A percentile compares a stretch with the other conserved stretches of the same genome.
Conservation (phyloP, 2,113 vertebrate genomes). For the Lota lota region DNA sequence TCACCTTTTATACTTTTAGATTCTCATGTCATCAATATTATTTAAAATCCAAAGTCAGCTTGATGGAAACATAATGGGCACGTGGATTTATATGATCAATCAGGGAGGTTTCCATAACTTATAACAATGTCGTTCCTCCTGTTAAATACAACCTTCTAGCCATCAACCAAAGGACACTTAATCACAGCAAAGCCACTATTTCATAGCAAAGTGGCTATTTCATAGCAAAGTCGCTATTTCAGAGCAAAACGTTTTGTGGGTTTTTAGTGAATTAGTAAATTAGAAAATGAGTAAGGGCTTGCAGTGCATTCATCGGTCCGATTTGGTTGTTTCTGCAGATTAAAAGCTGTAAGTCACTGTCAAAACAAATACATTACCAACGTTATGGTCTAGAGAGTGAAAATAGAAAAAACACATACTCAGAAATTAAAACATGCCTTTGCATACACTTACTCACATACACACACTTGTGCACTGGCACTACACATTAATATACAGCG, state of each 20-base stretch:
- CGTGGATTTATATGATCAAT: not conserved
- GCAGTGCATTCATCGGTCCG: slow-evolving; percentile 2
- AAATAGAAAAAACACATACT: not conserved
- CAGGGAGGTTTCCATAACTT: not conserved
- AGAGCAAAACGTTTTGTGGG: slow-evolving; percentile 10
- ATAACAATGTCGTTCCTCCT: not conserved
- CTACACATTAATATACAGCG: no score
- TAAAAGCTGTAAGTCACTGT: slow-evolving; percentile 7
- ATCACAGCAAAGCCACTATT: not conserved
- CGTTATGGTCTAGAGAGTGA: not conserved
- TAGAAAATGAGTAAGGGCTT: slow-evolving; percentile 5
- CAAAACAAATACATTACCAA: slow-evolving; percentile 10
- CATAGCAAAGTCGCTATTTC: not conserved
- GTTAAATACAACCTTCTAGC: no score
- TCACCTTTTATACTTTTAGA: no score
- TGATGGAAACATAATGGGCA: not conserved
- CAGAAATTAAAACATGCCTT: not conserved
- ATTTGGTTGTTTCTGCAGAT: slow-evolving; percentile 4
- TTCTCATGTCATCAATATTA: no score
- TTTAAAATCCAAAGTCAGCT: not conserved
- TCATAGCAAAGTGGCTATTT: not conserved
- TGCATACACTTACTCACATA: not conserved
- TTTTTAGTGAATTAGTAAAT: slow-evolving; percentile 21
- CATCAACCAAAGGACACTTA: not conserved
- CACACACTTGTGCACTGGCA: not conserved